Evolutionary conservation across 2,797 vertebrate genomes (phyloP).

Genomic region (Poeciliopsis turneri): DNA sequence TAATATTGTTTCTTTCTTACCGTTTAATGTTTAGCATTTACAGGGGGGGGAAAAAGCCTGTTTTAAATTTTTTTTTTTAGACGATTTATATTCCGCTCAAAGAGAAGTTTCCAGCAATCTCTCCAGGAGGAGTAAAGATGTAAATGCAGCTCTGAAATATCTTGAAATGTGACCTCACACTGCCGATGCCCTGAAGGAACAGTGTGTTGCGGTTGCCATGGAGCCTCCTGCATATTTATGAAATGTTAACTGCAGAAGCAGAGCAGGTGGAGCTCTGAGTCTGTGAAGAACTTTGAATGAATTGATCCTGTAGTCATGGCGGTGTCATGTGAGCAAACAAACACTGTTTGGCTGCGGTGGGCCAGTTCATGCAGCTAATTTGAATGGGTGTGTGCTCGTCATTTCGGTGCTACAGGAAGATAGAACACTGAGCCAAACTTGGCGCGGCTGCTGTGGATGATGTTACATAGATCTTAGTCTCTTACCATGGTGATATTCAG

Average conservation of each 20-base stretch:
- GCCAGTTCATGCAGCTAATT: constrained; percentile 20
- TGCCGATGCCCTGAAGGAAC: not conserved
- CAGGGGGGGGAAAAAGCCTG: not conserved
- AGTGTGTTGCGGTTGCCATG: not conserved
- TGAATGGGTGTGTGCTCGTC: constrained; percentile 42
- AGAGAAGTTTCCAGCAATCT: not conserved
- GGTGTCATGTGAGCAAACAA: constrained; percentile 27
- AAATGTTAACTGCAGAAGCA: constrained; percentile 1
- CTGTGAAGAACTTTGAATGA: not conserved
- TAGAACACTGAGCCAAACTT: not conserved
- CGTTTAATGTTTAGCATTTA: not conserved
- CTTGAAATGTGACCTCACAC: not conserved
- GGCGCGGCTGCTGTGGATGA: not conserved
- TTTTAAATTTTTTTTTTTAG: not conserved
- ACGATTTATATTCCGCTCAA: not conserved
- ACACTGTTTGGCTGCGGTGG: not conserved
- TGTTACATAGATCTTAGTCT: not conserved
- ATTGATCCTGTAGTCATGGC: constrained; percentile 2
- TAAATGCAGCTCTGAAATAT: not conserved
- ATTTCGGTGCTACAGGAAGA: not conserved
- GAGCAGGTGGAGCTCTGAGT: not conserved
- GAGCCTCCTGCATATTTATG: not conserved
- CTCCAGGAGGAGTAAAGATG: not conserved
- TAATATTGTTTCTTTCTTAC: not conserved
- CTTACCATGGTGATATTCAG: not conserved